Base-by-base conservation (phyloP, 2,888 invertebrate species). In the Gibbula magus region DNA sequence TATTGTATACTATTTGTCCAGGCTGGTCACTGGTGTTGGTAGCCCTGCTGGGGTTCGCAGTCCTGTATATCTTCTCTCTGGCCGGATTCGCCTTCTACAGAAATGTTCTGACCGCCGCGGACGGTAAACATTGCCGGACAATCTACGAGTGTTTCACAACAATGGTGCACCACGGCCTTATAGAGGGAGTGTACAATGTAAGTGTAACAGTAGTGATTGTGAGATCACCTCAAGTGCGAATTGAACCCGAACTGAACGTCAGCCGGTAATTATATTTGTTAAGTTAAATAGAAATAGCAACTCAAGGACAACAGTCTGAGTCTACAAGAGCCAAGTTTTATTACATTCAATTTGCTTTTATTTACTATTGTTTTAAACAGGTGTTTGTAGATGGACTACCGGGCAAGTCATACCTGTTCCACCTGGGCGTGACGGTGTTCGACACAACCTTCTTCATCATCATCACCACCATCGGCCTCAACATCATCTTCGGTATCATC, bases 401-500 rank as follows among this genome's bases (percentile, higher is more conserved):
- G 4, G 81, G 84, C 74, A 82, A 84, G 32, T 79, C 83, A 67
- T 91, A 88, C 77, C 25, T 53, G 7, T 85, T 82, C 20, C 86
- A 89, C 25, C 74, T 90, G 39, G 86, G 84, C 35, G 87, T 92
- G 67, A 86, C 89, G 0, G 78, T 90, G 22, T 91, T 91, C 80
- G 91, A 92, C 83, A 82, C 92, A 25, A 85, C 90, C 51, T 92
- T 92, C 89, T 92, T 92, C 88, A 91, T 92, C 81, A 84, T 92
- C 79, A 90, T 92, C 82, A 91, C 91, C 29, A 92, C 91, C 80
- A 92, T 92, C 78, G 91, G 92, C 51, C 87, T 92, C 79, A 92
- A 92, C 89, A 92, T 92, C 84, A 89, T 92, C 89, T 92, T 92
- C 83, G 92, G 92, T 89, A 92, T 92, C 89, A 92, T 92, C 75